Evolutionary conservation across 2,888 invertebrate species (phyloP), one percentile per base, ranked within the genome.

Genomic region (Yponomeuta malinellus): DNA sequence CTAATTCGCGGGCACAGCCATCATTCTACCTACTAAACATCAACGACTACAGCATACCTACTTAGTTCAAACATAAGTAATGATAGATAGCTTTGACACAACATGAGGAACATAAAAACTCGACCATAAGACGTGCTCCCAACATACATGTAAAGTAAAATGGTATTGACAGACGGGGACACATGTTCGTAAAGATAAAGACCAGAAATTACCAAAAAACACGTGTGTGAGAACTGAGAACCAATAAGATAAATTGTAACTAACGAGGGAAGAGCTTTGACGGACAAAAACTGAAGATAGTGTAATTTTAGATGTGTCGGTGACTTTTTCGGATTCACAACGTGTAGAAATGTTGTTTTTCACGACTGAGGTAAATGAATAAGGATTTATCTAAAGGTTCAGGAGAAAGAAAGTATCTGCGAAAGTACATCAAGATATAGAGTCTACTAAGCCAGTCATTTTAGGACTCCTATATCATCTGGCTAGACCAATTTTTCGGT

Each of bases 151-250:
- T 59, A 12, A 59, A 59, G 52, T 63, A 37, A 70, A 70, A 37
- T n/a, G 70, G 33, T 70, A 70, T 70, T 63, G 70, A 70, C 70
- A 70, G 70, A 70, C 15, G 63, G 33, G 23, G 43, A 63, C 70
- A 70, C 70, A 70, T 70, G 70, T 33, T 68, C 29, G 31, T 33
- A 6, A 12, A 68, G 63, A 68, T 68, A 71, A 68, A 71, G 68
- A 71, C n/a, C 70, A 70, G 65, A 70, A 52, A 70, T 68, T 23
- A 43, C 23, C 23, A 23, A 68, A 23, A 43, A 48, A 43, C 68
- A 48, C 68, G 37, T 68, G 68, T 43, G 48, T 68, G 68, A 3
- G 52, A 64, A 64, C 33, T 68, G 68, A 23, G 52, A 65, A 65
- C 65, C 65, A 33, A 65, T 65, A 33, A 68, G 68, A 68, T 68